phyloP scores from a whole-genome alignment of 2,113 vertebrate species.

The Glareola pratincola region DNA sequence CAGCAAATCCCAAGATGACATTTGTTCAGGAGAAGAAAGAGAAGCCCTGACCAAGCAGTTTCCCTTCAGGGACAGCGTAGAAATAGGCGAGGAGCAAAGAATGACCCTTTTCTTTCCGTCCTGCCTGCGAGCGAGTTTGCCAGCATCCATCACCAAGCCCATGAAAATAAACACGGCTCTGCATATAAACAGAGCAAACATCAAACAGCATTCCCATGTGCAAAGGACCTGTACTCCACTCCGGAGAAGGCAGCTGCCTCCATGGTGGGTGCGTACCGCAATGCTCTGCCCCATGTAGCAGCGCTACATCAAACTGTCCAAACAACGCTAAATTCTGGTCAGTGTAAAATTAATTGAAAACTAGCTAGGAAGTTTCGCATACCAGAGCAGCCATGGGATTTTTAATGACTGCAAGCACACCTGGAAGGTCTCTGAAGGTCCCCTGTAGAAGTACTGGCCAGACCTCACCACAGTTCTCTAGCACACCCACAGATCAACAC shows the following conservation, averaged over 20 bases:
- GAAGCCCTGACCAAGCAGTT: constrained; percentile 36
- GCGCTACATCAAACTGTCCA: background rate
- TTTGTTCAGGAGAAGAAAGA: constrained; percentile 35
- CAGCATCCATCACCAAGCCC: constrained; percentile 52
- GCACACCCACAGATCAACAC: accelerated
- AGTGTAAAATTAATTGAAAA: accelerated
- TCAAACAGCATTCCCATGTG: background rate
- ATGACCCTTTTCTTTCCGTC: constrained; percentile 48
- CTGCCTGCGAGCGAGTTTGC: background rate
- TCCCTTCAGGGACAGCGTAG: background rate
- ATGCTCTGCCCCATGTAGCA: accelerated
- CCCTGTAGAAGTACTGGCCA: background rate
- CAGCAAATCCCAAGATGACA: constrained; percentile 26
- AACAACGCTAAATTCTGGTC: background rate
- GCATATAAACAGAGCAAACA: constrained; percentile 18
- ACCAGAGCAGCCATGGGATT: background rate
- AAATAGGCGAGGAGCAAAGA: constrained; percentile 49
- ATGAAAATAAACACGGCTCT: constrained; percentile 26
- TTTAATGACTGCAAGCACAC: background rate
- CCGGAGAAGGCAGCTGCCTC: background rate
- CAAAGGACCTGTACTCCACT: background rate
- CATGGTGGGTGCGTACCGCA: background rate
- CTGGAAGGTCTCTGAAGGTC: background rate
- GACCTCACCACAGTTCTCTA: background rate
- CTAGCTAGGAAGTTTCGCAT: accelerated